Conservation (phyloP, 2,888 invertebrate genomes). For the Prostheceraeus crozeri region DNA sequence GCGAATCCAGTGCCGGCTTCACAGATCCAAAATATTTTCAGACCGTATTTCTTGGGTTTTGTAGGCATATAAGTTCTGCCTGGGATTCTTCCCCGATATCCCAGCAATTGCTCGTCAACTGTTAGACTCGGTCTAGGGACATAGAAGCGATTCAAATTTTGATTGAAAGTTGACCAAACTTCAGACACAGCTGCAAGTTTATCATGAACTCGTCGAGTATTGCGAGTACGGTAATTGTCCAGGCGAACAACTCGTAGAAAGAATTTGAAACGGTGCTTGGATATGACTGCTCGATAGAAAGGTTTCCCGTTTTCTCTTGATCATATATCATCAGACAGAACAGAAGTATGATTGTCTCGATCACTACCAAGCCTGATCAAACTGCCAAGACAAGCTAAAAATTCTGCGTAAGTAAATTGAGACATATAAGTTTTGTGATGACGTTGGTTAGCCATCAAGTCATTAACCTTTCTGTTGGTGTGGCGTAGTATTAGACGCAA, state of each 20-base stretch:
- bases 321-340: conserved; percentile 17
- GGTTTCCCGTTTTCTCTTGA: background rate
- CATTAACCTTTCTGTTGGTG: background rate
- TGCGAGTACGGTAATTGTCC: conserved; percentile 1
- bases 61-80: conserved; percentile 16
- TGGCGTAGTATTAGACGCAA: background rate
- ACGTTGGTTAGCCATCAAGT: background rate
- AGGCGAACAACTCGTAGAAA: background rate
- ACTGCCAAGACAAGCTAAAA: conserved; percentile 7
- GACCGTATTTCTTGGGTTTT: background rate
- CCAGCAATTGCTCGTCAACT: no score
- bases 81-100: background rate
- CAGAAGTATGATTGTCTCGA: background rate
- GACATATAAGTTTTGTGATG: background rate
- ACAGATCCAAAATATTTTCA: background rate
- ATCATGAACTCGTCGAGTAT: background rate
- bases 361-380: background rate
- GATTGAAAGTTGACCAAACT: background rate
- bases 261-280: conserved; percentile 18
- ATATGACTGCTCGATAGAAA: background rate
- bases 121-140: conserved; percentile 1
- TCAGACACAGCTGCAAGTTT: conserved; percentile 10
- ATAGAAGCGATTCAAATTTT: conserved; percentile 3
- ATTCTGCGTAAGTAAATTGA: conserved; percentile 4
- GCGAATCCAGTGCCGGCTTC: conserved; percentile 17